A percentile compares a stretch with the other conserved stretches of the same genome.
These are phyloP conservation scores for Rhynchonycteris naso DNA, from an alignment of 2,797 vertebrate genomes.

Conservation along the genomic window DNA sequence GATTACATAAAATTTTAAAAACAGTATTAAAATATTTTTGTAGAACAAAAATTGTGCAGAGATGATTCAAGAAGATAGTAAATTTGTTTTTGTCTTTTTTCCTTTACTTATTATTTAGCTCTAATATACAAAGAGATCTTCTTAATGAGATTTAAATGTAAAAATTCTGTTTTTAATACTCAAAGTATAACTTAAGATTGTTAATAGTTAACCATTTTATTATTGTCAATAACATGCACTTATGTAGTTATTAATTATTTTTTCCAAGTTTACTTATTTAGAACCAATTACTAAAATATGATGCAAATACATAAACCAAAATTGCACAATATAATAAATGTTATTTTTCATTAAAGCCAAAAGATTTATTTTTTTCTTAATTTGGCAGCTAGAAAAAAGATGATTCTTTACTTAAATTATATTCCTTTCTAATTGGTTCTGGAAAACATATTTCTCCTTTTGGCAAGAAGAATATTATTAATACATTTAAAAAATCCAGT, in stretches of 20 bases:
- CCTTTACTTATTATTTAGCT: not conserved
- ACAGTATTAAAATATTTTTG: not conserved
- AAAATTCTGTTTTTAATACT: not conserved
- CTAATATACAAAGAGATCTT: not conserved
- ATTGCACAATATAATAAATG: not conserved
- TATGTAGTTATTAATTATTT: not conserved
- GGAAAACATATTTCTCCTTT: slow-evolving; percentile 15
- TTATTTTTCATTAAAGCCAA: not conserved
- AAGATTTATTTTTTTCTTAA: slow-evolving; percentile 5
- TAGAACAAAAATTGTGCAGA: not conserved
- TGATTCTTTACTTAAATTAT: not conserved
- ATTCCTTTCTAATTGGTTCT: not conserved
- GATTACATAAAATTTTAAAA: not conserved
- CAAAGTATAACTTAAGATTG: not conserved
- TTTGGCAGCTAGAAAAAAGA: not conserved
- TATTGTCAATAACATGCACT: not conserved
- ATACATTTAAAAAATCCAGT: not conserved
- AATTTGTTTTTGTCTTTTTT: not conserved
- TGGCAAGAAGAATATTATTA: slow-evolving; percentile 18
- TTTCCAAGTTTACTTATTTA: slow-evolving; percentile 16
- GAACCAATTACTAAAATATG: not conserved
- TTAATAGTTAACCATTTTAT: not conserved
- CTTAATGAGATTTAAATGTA: not conserved
- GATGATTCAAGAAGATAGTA: not conserved
- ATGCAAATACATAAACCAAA: not conserved